These are phyloP conservation scores for Smithornis capensis DNA, from an alignment of 2,113 vertebrate species.

Conservation along the genomic window DNA sequence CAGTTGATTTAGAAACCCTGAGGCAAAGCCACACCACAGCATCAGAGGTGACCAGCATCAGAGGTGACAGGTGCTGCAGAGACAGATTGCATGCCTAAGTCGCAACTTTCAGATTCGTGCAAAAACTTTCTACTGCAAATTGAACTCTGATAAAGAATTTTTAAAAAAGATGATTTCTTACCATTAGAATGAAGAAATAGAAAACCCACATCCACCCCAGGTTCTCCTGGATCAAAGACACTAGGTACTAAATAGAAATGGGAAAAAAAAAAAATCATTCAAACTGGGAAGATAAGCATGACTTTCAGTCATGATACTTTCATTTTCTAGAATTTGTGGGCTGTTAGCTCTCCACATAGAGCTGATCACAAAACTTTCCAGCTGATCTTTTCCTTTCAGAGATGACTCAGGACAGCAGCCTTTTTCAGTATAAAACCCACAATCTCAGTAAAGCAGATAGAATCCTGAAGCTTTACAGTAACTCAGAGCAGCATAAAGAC, in stretches of 20 bases:
- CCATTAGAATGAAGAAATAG: slow-evolving; percentile 97
- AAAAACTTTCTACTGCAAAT: background rate
- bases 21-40: background rate
- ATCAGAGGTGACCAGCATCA: background rate
- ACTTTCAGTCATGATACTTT: background rate
- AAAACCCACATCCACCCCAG: slow-evolving; percentile 93
- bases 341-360: background rate
- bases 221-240: slow-evolving; percentile 90
- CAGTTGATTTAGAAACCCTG: background rate
- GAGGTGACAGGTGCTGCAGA: background rate
- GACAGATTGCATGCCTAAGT: background rate
- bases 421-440: slow-evolving; percentile 16
- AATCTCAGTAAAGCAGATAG: background rate
- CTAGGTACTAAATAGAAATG: slow-evolving; percentile 82
- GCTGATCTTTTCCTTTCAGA: slow-evolving; percentile 34
- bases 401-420: slow-evolving; percentile 33
- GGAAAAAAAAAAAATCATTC: background rate
- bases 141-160: background rate
- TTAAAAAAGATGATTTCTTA: slow-evolving; percentile 62
- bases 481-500: background rate
- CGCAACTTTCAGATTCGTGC: background rate
- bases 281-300: background rate
- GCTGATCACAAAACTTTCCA: slow-evolving; percentile 10
- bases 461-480: slow-evolving; percentile 14
- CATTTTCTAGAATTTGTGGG: background rate